Conservation (phyloP, 1,140 invertebrate species). For the Polypedilum vanderplanki region DNA sequence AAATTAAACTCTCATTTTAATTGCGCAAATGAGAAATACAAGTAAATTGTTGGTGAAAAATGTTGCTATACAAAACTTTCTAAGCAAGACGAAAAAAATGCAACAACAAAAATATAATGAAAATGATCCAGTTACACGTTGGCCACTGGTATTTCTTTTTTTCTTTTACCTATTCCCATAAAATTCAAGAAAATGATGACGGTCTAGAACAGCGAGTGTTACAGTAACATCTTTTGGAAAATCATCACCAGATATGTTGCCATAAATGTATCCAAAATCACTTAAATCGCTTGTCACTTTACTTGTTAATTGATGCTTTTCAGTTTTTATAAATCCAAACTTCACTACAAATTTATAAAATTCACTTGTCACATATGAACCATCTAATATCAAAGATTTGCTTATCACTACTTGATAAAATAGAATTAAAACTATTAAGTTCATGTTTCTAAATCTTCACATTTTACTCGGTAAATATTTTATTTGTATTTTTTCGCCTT, state of each 20-base stretch:
- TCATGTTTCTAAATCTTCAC: neutral
- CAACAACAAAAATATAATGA: constrained; percentile 33
- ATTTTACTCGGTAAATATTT: neutral
- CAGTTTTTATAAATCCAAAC: constrained; percentile 96
- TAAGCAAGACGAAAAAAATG: neutral
- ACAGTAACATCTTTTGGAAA: constrained; percentile 53
- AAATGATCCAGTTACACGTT: neutral
- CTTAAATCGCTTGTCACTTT: constrained; percentile 57
- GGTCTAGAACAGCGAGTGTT: constrained; percentile 80
- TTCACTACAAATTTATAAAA: constrained; percentile 91
- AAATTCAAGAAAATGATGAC: constrained; percentile 79
- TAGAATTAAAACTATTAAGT: constrained; percentile 24
- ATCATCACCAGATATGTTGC: constrained; percentile 68
- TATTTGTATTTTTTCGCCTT: constrained; percentile 11
- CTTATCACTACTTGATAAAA: neutral
- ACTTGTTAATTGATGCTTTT: constrained; percentile 57
- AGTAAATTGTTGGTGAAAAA: neutral
- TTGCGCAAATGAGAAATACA: neutral
- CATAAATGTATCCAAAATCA: constrained; percentile 84
- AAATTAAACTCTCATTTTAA: neutral
- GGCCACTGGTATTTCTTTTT: constrained; percentile 31
- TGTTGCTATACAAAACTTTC: neutral
- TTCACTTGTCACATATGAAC: constrained; percentile 59
- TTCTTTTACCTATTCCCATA: constrained; percentile 63
- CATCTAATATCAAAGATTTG: constrained; percentile 35